Base-by-base conservation (phyloP, 2,797 vertebrate species). In the Morelia viridis region DNA sequence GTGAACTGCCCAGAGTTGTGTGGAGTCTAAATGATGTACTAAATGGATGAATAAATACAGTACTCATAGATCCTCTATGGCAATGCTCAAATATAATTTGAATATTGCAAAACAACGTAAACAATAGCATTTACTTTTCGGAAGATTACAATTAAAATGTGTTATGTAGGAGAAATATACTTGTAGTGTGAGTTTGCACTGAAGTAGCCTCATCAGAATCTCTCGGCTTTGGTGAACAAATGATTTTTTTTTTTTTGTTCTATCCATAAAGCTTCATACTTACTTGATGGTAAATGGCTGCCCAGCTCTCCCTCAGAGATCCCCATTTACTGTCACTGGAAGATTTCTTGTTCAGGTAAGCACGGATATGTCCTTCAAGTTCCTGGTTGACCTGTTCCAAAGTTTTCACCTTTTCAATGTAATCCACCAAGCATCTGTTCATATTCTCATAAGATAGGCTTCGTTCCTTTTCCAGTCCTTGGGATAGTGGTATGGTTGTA, bases 381-480 rank as follows among this genome's bases (percentile, higher is more conserved):
- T 99, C 98, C 83, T 98, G 98, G 97, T 99, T 99, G 90, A 99
- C 97, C 90, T 98, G 97, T 93, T 99, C 99, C 11, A 99, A 97
- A 0, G 98, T 97, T 0, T 97, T 97, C 35, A 99, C 98, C 96
- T 99, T 99, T 96, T 99, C 98, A 0, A 98, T 97, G 94, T 99
- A 99, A 94, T 99, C 98, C 97, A 98, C 97, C 96, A 99, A 96
- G 95, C 98, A 98, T 92, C 96, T 94, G 24, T 99, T 98, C 28
- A 99, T 97, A 71, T 97, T 98, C 9, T 98, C 98, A 0, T 97
- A 96, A 4, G 95, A 68, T 0, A 97, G 95, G 8, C 41, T 93
- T 1, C 96, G 95, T 22, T 96, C 96, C 93, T 95, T 96, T 31
- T 98, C 97, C 88, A 97, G 96, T 10, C 97, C 96, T 0, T 96